Evolutionary conservation across 2,113 vertebrate genomes (phyloP).

Genomic region (Actenoides hombroni): DNA sequence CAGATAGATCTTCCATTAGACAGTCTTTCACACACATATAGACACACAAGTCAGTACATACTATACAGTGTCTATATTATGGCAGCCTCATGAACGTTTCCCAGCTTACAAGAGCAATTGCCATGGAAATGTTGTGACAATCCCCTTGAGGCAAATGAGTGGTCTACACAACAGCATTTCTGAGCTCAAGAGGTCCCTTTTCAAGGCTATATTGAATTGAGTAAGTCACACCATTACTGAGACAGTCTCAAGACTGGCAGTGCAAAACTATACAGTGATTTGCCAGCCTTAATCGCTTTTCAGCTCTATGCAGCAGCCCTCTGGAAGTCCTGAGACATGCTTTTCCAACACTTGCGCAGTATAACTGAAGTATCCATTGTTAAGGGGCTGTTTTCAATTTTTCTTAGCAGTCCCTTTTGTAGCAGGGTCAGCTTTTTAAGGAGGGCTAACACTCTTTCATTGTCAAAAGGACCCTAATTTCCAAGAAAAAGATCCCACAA

Average conservation of each 20-base stretch:
- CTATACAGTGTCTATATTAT: background rate
- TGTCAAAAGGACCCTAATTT: constrained; percentile 59
- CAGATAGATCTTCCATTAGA: background rate
- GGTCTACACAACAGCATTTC: constrained; percentile 63
- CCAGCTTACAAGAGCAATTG: constrained; percentile 48
- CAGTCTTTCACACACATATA: background rate
- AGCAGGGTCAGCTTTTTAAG: constrained; percentile 40
- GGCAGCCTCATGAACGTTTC: constrained; percentile 44
- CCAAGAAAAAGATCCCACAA: constrained; percentile 51
- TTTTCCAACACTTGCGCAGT: constrained; percentile 64
- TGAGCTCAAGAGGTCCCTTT: constrained; percentile 59
- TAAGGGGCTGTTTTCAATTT: constrained; percentile 56
- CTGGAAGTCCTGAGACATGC: constrained; percentile 58
- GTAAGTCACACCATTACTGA: constrained; percentile 57
- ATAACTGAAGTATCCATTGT: constrained; percentile 64
- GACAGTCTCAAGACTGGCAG: constrained; percentile 53
- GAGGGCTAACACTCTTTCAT: constrained; percentile 9
- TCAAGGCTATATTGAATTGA: constrained; percentile 60
- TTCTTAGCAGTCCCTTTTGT: constrained; percentile 61
- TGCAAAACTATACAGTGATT: constrained; percentile 66
- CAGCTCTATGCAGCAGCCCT: constrained; percentile 60
- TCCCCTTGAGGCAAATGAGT: constrained; percentile 46
- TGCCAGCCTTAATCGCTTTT: constrained; percentile 68
- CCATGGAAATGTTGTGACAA: constrained; percentile 63
- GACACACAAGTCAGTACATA: background rate